Evolutionary conservation across 2,113 vertebrate species (phyloP).

Genomic region (Hypomesus transpacificus): DNA sequence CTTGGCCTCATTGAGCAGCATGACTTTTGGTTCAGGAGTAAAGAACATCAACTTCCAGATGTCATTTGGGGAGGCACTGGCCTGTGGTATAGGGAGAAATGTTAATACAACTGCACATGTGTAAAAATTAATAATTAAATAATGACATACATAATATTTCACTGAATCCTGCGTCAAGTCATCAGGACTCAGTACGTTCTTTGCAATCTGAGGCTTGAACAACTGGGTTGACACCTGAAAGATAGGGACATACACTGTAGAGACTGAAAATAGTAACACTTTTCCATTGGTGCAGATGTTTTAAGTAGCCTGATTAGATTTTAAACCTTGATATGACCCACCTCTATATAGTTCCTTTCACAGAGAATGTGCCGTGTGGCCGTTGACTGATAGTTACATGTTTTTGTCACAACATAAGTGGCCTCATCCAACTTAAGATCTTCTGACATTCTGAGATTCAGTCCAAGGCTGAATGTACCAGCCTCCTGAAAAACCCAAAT

Average conservation of each 20-base stretch:
- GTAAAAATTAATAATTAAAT: not conserved
- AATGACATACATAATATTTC: not conserved
- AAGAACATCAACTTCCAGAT: conserved; percentile 73
- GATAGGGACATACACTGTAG: not conserved
- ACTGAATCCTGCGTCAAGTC: conserved; percentile 4
- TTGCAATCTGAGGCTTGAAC: not conserved
- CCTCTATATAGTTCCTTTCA: no score
- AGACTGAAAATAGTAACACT: no score
- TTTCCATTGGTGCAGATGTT: not conserved
- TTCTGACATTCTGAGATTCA: no score
- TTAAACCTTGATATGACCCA: not conserved
- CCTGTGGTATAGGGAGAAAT: conserved; percentile 10
- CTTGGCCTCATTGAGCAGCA: conserved; percentile 60
- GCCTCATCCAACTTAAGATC: no score
- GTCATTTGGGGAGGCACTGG: conserved; percentile 2
- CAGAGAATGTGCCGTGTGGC: no score
- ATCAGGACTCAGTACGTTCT: not conserved
- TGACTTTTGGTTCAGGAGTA: conserved; percentile 55
- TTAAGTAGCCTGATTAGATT: not conserved
- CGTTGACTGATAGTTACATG: no score
- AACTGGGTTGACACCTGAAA: conserved; percentile 53
- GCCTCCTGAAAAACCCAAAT: no score
- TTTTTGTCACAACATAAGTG: no score
- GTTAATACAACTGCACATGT: not conserved
- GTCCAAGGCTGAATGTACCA: no score